Conservation (phyloP, 2,888 invertebrate species). For the Calameuta pallipes region DNA sequence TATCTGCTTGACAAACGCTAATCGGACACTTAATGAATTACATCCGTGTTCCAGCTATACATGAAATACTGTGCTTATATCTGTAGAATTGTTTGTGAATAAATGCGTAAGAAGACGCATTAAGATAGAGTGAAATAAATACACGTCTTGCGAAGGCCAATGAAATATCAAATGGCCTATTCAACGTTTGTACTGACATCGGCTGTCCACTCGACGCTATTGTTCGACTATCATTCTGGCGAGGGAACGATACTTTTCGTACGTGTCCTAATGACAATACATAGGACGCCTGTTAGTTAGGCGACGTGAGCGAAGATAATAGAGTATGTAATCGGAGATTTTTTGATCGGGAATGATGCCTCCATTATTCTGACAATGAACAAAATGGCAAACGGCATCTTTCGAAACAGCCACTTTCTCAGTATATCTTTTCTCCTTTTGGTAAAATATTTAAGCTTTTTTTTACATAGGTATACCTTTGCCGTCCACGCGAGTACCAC, state of each 20-base stretch:
- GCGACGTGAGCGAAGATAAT: not conserved
- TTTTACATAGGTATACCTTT: no score
- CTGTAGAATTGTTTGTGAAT: not conserved
- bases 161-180: not conserved
- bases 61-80: not conserved
- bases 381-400: not conserved
- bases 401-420: not conserved
- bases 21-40: not conserved
- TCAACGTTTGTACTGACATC: not conserved
- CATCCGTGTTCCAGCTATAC: not conserved
- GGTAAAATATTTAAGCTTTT: no score
- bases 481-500: not conserved
- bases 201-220: not conserved
- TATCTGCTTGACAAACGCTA: not conserved
- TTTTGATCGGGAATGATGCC: constrained; percentile 40
- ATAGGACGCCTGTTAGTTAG: not conserved
- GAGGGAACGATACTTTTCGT: not conserved
- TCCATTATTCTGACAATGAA: not conserved
- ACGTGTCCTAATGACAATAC: not conserved
- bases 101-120: not conserved
- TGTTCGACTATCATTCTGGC: not conserved
- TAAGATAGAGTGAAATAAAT: not conserved
- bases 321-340: constrained; percentile 38
- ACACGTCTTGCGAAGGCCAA: not conserved
- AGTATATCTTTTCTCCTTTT: not conserved